Percentiles rank a stretch among this genome's conserved stretches.
These are phyloP conservation scores for Callimico goeldii DNA, from an alignment of 2,797 vertebrate species.

Conservation along the genomic window DNA sequence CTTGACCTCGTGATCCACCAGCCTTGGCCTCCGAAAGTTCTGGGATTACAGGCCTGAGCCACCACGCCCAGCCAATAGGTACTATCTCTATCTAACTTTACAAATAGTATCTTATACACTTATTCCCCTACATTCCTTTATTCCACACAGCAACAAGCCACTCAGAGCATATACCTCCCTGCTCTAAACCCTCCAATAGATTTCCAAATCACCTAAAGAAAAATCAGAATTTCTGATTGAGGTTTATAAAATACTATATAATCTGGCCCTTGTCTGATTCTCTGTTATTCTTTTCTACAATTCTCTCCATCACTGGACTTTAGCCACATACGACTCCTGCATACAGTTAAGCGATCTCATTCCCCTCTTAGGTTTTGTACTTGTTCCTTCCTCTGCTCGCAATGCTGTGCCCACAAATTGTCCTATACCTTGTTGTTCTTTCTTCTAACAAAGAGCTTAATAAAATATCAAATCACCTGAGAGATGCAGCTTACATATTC, in stretches of 20 bases:
- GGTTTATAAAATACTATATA: background rate
- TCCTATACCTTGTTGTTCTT: background rate
- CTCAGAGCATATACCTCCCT: background rate
- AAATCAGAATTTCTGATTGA: background rate
- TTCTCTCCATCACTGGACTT: background rate
- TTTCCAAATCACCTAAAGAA: background rate
- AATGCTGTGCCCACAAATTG: fast-evolving
- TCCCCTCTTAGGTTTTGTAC: background rate
- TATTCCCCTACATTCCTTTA: background rate
- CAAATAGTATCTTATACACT: background rate
- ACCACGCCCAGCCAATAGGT: background rate
- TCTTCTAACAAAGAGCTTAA: background rate
- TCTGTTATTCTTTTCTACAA: background rate
- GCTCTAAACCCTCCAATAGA: background rate
- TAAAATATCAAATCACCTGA: background rate
- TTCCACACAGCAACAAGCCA: background rate
- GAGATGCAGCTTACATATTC: background rate
- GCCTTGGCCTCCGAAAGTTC: no score
- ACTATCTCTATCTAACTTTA: background rate
- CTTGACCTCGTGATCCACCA: no score
- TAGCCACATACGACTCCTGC: no score
- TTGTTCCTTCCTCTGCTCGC: background rate
- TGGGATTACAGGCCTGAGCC: no score
- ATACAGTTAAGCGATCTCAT: background rate
- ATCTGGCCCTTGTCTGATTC: background rate